Percentiles rank a stretch among this genome's conserved stretches.
These are phyloP conservation scores for Rhincodon typus DNA, from an alignment of 2,797 vertebrate species.

Conservation along the genomic window DNA sequence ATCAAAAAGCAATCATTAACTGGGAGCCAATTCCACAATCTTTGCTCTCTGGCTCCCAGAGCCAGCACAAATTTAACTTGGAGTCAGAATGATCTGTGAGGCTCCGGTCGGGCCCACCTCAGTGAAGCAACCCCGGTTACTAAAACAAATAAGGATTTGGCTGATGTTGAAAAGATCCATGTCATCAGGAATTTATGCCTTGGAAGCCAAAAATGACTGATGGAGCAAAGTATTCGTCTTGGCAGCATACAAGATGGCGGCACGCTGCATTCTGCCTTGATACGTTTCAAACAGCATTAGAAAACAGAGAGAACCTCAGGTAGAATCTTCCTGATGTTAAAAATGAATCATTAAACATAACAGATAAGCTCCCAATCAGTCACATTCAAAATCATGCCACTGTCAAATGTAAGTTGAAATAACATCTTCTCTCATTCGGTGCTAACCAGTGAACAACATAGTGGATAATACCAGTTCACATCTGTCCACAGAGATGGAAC, in stretches of 20 bases:
- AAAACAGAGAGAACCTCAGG: background rate
- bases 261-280: background rate
- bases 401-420: background rate
- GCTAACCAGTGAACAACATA: background rate
- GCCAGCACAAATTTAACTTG: background rate
- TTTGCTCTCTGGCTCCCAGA: background rate
- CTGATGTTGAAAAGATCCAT: background rate
- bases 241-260: background rate
- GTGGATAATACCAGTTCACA: background rate
- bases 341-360: background rate
- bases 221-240: conserved; percentile 18
- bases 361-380: background rate
- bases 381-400: background rate
- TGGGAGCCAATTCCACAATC: background rate
- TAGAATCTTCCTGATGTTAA: background rate
- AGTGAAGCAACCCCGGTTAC: background rate
- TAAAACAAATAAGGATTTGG: conserved; percentile 18
- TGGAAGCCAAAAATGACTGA: background rate
- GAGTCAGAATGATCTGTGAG: conserved; percentile 19
- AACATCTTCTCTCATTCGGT: background rate
- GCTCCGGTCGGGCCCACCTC: conserved; percentile 1
- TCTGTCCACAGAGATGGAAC: background rate
- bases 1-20: background rate
- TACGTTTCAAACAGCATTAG: background rate
- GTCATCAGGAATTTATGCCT: background rate